Evolutionary conservation across 2,888 invertebrate species (phyloP), one percentile per base, ranked within the genome.

Genomic region (Diploptera punctata): DNA sequence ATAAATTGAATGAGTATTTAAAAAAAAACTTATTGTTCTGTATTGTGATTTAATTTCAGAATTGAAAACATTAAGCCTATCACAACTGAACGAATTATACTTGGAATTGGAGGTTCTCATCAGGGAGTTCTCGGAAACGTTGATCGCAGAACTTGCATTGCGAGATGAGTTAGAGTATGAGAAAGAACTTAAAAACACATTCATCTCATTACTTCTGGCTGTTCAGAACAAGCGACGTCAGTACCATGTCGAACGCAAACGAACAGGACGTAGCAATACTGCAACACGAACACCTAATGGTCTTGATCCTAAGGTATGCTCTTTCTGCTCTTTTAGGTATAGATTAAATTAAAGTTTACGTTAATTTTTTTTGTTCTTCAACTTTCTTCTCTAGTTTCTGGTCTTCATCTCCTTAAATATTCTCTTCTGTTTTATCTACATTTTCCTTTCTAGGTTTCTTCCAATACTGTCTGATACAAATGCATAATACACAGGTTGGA

Each of bases 141-240:
- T 99, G 67, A 98, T 99, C 78, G 92, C 94, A 29, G 98, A 99
- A 85, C 87, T 99, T 80, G 99, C 99, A 16, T 87, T 95, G 67
- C 88, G 99, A 69, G 99, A 99, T 83, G 99, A 99, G 84, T 86
- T 99, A 78, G 99, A 99, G 83, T 99, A 95, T 82, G 99, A 99
- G 84, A 99, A 99, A 84, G 98, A 95, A 84, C 85, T 97, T 81
- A 98, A 99, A 85, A 99, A 99, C 83, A 96, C 97, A 72, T 99
- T 99, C 85, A 99, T 99, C 80, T 98, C 98, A 13, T 87, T 99
- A 77, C 87, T 99, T 77, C 88, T 99, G 77, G 95, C 95, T 26
- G 97, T 98, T 74, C 98, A 98, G 87, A 98, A 97, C 83, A 95
- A 96, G 81, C 88, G 97, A 70, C 87, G 97, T 75, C 96, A 97